Evolutionary conservation across 2,888 invertebrate species (phyloP), one percentile per base, ranked within the genome.

Genomic region (Troides oblongomaculatus): DNA sequence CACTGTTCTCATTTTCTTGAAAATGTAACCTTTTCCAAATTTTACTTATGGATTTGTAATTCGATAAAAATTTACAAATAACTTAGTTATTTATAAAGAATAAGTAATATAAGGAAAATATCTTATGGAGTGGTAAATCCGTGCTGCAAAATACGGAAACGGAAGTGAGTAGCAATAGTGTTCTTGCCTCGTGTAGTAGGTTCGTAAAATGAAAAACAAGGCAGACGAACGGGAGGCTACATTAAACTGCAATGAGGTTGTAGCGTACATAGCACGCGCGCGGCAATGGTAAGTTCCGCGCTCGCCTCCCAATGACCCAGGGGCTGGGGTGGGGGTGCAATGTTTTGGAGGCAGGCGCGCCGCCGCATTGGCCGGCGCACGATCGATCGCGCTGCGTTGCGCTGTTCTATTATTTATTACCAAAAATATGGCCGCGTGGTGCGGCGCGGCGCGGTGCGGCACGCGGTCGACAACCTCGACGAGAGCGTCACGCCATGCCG

Each of bases 371-470:
- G 78, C 80, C 83, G 77, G 80, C 79, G 79, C 76, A 76, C 79
- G 81, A 90, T 90, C 90, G 89, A 89, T 89, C 88, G 85, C 80
- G 80, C 79, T 84, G 85, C 84, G 84, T 84, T 86, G 87, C 85
- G 87, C 84, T 85, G 84, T 82, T 85, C 84, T 87, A 88, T 89
- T 89, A 89, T 90, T 91, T 91, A 90, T 88, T 89, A 88, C 88
- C 89, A 83, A 90, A 87, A 90, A 90, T 89, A 90, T 88, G 86
- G 86, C 87, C 86, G 87, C 87, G 84, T 89, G 89, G 85, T 70
- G 72, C 83, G 73, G 74, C 77, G 72, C 68, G 89, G 85, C 70
- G 72, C 83, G 73, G 74, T 77, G 72, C 68, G 73, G 74, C 77
- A 72, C 68, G 73, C 73, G 66, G 82, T 70, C 70, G 63, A 59